phyloP scores from a whole-genome alignment of 2,113 vertebrate genomes.

The Cervus canadensis region DNA sequence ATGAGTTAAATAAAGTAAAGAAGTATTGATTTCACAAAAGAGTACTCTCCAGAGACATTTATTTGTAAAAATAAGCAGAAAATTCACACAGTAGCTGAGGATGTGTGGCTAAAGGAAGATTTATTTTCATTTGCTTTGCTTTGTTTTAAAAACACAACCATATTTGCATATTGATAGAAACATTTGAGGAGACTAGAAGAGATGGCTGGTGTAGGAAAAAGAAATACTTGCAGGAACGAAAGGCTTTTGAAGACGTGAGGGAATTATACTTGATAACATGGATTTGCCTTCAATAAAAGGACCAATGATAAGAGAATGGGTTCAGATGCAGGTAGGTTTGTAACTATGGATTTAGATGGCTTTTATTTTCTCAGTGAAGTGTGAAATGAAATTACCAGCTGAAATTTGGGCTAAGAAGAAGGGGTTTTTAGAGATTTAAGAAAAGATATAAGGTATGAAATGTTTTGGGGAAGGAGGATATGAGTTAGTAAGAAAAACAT shows the following conservation, averaged over 20 bases:
- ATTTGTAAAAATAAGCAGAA: not conserved
- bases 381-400: not conserved
- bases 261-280: not conserved
- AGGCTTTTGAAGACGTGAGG: not conserved
- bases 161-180: not conserved
- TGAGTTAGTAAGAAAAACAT: not conserved
- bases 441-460: not conserved
- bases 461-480: not conserved
- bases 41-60: not conserved
- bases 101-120: not conserved
- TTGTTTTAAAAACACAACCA: not conserved
- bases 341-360: not conserved
- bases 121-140: not conserved
- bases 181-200: not conserved
- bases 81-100: not conserved
- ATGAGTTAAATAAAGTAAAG: not conserved
- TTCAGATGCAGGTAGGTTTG: not conserved
- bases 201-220: not conserved
- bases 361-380: slow-evolving; percentile 20
- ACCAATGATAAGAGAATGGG: not conserved
- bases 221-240: not conserved
- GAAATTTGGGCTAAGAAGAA: not conserved
- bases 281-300: not conserved
- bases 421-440: not conserved
- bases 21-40: not conserved